Evolutionary conservation across 2,113 vertebrate genomes (phyloP).

Genomic region (Phoxinus phoxinus): DNA sequence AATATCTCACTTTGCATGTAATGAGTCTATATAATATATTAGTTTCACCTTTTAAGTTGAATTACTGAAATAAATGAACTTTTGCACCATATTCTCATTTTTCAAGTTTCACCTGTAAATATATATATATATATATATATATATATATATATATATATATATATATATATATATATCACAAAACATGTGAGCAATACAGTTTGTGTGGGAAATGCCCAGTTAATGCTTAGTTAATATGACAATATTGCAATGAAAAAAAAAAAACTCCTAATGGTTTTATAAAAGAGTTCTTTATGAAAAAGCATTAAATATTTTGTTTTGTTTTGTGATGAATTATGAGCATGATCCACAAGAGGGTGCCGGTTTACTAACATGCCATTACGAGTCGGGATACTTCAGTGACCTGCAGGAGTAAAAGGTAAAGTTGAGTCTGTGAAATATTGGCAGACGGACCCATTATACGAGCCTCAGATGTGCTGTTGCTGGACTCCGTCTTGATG

Average conservation of each 20-base stretch:
- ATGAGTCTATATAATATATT: no score
- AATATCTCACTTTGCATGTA: no score
- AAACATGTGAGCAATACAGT: background rate
- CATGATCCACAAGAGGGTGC: conserved; percentile 30
- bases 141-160: no score
- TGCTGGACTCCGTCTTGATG: background rate
- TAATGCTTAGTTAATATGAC: background rate
- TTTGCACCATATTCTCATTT: no score
- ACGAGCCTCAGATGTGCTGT: background rate
- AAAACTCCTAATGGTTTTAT: background rate
- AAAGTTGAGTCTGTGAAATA: conserved; percentile 1
- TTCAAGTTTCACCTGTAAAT: no score
- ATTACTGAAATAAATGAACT: no score
- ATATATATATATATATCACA: background rate
- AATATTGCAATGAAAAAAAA: background rate
- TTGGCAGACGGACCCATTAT: background rate
- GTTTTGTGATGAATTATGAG: background rate
- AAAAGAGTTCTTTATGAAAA: background rate
- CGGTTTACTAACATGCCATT: background rate
- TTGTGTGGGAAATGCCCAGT: background rate
- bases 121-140: no score
- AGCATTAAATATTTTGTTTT: background rate
- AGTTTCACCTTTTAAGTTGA: no score
- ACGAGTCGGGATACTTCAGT: background rate
- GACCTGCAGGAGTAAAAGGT: background rate